A percentile compares a stretch with the other conserved stretches of the same genome.
phyloP scores from a whole-genome alignment of 2,888 invertebrate genomes.

The Meganola albula region DNA sequence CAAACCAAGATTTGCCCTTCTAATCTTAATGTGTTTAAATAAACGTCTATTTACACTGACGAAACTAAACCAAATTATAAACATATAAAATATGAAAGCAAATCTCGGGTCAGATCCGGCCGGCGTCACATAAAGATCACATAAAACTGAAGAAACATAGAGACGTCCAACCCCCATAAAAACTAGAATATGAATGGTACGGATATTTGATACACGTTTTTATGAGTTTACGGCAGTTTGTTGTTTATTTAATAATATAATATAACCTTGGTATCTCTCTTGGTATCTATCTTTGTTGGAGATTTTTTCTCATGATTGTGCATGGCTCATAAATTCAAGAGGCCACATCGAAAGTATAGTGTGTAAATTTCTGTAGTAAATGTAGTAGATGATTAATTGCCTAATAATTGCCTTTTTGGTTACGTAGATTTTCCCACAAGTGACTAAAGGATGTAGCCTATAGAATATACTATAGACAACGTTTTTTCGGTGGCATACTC shows the following conservation, averaged over 20 bases:
- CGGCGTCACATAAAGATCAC: constrained; percentile 52
- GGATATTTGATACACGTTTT: constrained; percentile 61
- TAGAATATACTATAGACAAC: too few species aligned
- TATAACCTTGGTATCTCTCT: not conserved
- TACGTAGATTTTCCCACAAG: too few species aligned
- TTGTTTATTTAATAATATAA: constrained; percentile 46
- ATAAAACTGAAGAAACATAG: constrained; percentile 61
- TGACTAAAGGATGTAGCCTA: too few species aligned
- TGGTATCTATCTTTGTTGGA: not conserved
- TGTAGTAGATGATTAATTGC: too few species aligned
- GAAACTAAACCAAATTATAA: constrained; percentile 43
- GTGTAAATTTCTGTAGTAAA: too few species aligned
- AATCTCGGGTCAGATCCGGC: constrained; percentile 43
- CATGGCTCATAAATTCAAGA: constrained; percentile 3
- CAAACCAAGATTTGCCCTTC: too few species aligned
- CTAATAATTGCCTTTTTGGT: too few species aligned
- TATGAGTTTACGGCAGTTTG: constrained; percentile 50
- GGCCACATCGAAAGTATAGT: too few species aligned
- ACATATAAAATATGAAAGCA: constrained; percentile 41
- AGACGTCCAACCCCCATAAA: constrained; percentile 63
- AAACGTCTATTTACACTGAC: constrained; percentile 13
- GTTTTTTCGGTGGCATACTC: too few species aligned
- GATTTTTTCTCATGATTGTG: constrained; percentile 14
- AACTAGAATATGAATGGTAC: constrained; percentile 61
- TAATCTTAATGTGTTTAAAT: too few species aligned